Percentiles rank a stretch among this genome's conserved stretches.
phyloP scores from a whole-genome alignment of 2,797 vertebrate species.

The Thalassophryne amazonica region DNA sequence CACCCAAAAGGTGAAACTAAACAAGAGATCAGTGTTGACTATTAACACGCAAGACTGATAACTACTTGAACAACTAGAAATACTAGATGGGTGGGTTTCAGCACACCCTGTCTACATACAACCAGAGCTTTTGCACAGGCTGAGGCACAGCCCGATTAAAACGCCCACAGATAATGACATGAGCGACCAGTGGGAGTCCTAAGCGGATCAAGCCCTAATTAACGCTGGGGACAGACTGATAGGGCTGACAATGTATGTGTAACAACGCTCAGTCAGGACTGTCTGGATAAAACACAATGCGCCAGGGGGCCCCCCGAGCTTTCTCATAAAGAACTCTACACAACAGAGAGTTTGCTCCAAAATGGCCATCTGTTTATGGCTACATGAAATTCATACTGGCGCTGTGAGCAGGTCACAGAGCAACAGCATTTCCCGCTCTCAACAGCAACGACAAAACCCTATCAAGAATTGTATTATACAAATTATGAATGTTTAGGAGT shows the following conservation, averaged over 20 bases:
- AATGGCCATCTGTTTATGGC: too few species aligned
- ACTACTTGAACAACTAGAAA: conserved; percentile 48
- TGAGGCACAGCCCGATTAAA: conserved; percentile 14
- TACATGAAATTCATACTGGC: too few species aligned
- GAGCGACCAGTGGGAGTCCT: conserved; percentile 54
- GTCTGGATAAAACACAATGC: conserved; percentile 39
- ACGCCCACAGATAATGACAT: conserved; percentile 54
- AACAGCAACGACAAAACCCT: too few species aligned
- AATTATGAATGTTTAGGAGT: too few species aligned
- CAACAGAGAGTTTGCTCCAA: too few species aligned
- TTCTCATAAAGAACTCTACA: not conserved
- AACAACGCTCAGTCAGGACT: conserved; percentile 37
- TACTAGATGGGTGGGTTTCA: conserved; percentile 29
- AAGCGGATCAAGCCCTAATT: conserved; percentile 78
- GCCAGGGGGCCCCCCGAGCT: not conserved
- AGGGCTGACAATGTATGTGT: conserved; percentile 26
- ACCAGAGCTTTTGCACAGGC: conserved; percentile 34
- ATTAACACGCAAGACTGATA: not conserved
- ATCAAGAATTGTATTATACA: too few species aligned
- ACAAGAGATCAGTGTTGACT: not conserved
- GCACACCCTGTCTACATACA: conserved; percentile 23
- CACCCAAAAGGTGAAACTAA: not conserved
- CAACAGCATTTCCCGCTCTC: too few species aligned
- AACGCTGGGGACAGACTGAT: conserved; percentile 53
- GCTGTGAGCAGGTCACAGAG: too few species aligned